Evolutionary conservation across 2,797 vertebrate genomes (phyloP).

Genomic region (Chanos chanos): DNA sequence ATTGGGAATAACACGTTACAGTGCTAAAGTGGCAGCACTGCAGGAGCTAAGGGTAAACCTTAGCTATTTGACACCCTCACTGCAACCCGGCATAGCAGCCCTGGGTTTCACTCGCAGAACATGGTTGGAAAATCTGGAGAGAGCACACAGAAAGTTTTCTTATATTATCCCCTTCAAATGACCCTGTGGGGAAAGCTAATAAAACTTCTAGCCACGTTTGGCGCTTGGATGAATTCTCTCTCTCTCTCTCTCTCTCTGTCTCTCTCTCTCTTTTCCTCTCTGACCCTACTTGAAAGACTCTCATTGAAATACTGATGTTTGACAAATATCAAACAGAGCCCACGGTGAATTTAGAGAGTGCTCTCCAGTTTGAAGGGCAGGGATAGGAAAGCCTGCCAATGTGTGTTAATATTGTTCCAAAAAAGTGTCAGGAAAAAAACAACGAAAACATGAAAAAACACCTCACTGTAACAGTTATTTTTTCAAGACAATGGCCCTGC

Average conservation of each 20-base stretch:
- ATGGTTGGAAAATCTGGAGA: conserved; percentile 16
- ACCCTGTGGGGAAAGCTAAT: conserved; percentile 22
- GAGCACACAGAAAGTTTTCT: background rate
- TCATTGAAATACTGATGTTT: conserved; percentile 49
- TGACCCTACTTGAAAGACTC: conserved; percentile 45
- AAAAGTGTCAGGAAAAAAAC: too few species aligned
- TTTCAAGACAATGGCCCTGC: too few species aligned
- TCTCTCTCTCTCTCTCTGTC: conserved; percentile 34
- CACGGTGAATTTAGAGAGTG: conserved; percentile 43
- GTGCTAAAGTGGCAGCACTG: conserved; percentile 40
- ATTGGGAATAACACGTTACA: conserved; percentile 50
- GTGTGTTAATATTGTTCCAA: conserved; percentile 7
- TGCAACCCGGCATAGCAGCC: conserved; percentile 18
- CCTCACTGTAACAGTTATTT: conserved; percentile 33
- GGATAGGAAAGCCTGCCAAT: conserved; percentile 14
- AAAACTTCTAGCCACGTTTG: conserved; percentile 39
- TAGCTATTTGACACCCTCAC: conserved; percentile 32
- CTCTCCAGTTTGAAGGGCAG: conserved; percentile 40
- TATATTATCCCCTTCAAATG: background rate
- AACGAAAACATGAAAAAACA: too few species aligned
- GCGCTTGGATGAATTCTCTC: conserved; percentile 40
- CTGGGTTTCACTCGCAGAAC: conserved; percentile 3
- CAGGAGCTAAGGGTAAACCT: conserved; percentile 16
- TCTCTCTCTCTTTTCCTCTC: conserved; percentile 29
- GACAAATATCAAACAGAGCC: conserved; percentile 49